Evolutionary conservation across 1,140 invertebrate genomes (phyloP), one percentile per base, ranked within the genome.

Genomic region (Drosophila miranda): DNA sequence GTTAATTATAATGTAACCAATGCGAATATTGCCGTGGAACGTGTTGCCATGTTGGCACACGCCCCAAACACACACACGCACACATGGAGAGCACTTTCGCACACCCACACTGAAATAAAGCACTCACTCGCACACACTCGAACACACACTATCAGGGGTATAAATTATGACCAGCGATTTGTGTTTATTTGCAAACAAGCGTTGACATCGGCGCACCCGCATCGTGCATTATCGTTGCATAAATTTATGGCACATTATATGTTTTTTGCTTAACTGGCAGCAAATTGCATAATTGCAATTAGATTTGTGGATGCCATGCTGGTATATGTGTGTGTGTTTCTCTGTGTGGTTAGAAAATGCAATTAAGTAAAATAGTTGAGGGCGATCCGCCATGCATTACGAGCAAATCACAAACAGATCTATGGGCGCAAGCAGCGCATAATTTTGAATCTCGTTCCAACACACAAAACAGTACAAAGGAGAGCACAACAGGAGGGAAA

Each of bases 201-300:
- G 67, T 57, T 72, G 75, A 71, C 62, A 68, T 62, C 51, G 23
- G 28, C 26, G 34, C 45, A 58, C 42, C 44, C 51, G 28, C 16
- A 73, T 53, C 44, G 61, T 45, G 71, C 57, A 86, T 80, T 86
- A 77, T 84, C 43, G 50, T 55, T 59, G 69, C 53, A 55, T 55
- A 61, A 77, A 86, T 84, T 86, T 84, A 77, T 70, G 49, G 57
- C 58, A 69, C 63, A 84, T 77, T 84, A 77, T 86, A 75, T 74
- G 53, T 46, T 64, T 66, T 75, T 66, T 63, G 61, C 42, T 44
- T 28, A 58, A 69, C 68, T 68, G 53, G 70, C 53, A 77, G 73
- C 77, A 84, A 84, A 84, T 84, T 84, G 80, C 58, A 83, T 86
- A 86, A 86, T 87, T 87, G 81, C 77, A 87, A 87, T 87, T 87